A percentile compares a stretch with the other conserved stretches of the same genome.
These are phyloP conservation scores for Tinamus major DNA, from an alignment of 2,797 vertebrate species.

Conservation along the genomic window DNA sequence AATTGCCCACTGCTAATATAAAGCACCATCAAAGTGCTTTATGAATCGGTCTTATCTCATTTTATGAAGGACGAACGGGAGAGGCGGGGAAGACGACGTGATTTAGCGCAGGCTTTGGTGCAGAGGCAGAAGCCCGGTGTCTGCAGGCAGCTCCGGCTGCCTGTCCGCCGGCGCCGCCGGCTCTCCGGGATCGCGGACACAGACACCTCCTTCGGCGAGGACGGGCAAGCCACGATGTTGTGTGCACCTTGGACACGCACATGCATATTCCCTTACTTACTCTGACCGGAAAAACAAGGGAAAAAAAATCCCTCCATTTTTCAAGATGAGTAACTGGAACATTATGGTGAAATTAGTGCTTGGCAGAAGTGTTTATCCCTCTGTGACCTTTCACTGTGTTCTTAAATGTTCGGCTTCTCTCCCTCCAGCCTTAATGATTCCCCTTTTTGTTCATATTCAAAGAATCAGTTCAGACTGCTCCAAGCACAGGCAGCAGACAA, in stretches of 20 bases:
- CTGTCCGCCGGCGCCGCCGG: neutral
- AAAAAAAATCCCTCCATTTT: conserved; percentile 4
- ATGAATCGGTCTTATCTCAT: neutral
- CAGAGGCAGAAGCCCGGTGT: neutral
- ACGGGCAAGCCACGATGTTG: neutral
- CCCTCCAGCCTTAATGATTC: neutral
- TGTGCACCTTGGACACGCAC: neutral
- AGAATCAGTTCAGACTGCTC: conserved; percentile 32
- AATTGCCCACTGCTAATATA: neutral
- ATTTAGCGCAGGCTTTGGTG: neutral
- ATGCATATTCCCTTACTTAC: neutral
- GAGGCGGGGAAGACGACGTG: neutral
- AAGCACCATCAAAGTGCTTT: neutral
- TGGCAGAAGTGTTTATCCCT: conserved; percentile 8
- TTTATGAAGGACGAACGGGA: neutral
- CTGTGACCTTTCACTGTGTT: conserved; percentile 22
- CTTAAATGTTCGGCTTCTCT: conserved; percentile 43
- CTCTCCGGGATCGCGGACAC: neutral
- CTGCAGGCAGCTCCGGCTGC: accelerated
- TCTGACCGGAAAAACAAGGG: neutral
- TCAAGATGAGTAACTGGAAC: neutral
- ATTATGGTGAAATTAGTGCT: neutral
- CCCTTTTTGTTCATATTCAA: conserved; percentile 4
- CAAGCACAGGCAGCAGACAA: neutral
- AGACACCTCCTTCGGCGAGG: neutral